Conservation (phyloP, 2,888 invertebrate genomes). For the Chorisops tibialis region DNA sequence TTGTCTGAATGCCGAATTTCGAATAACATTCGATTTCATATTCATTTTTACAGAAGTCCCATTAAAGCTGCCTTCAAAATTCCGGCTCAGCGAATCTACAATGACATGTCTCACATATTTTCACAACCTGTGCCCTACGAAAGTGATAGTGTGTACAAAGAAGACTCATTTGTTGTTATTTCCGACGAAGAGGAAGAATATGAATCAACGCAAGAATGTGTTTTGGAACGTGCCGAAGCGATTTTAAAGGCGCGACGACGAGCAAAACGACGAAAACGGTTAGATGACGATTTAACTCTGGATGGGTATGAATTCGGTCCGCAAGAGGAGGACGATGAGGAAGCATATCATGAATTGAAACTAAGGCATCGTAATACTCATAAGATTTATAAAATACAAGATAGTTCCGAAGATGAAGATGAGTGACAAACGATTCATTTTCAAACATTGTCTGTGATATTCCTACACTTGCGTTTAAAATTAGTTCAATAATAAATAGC, state of each 20-base stretch:
- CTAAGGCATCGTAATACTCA: background rate
- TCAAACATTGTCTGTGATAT: too few species aligned
- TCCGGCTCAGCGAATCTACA: constrained; percentile 54
- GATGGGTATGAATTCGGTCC: too few species aligned
- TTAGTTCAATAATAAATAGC: too few species aligned
- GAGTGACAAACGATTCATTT: background rate
- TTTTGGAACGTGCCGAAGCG: constrained; percentile 63
- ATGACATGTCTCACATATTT: constrained; percentile 51
- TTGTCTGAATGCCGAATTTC: background rate
- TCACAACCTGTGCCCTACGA: constrained; percentile 53
- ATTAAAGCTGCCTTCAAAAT: constrained; percentile 60
- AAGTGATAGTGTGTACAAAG: constrained; percentile 56
- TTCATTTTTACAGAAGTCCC: constrained; percentile 57
- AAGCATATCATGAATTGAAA: background rate
- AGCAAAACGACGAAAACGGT: constrained; percentile 33
- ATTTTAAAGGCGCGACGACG: constrained; percentile 52
- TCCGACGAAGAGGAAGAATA: constrained; percentile 55
- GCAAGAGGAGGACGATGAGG: too few species aligned
- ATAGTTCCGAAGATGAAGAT: constrained; percentile 7
- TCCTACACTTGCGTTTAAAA: too few species aligned
- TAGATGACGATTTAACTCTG: too few species aligned
- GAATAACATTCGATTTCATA: background rate
- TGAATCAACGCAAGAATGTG: constrained; percentile 48
- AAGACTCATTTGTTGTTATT: constrained; percentile 49
- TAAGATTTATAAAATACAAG: background rate